phyloP scores from a whole-genome alignment of 2,797 vertebrate genomes.

The Gallinago nigripennis region DNA sequence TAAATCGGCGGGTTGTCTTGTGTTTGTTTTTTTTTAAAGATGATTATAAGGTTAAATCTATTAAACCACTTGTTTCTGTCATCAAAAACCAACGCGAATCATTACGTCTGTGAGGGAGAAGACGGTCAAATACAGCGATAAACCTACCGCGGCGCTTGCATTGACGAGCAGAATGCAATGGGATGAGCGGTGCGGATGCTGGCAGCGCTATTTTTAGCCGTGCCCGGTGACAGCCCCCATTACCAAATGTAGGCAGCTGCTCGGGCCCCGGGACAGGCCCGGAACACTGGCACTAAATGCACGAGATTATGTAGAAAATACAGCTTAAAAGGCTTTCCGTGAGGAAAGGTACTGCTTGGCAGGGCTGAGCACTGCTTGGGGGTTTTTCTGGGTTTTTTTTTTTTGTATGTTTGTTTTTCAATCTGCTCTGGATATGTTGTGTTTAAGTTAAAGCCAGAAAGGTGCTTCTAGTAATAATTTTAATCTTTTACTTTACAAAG shows the following conservation, averaged over 20 bases:
- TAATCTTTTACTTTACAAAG: neutral
- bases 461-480: neutral
- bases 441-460: neutral
- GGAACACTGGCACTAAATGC: slow-evolving; percentile 9
- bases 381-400: neutral
- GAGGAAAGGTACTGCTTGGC: neutral
- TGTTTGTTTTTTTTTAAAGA: neutral
- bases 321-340: neutral
- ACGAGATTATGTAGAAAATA: neutral
- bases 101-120: neutral
- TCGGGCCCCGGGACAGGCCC: slow-evolving; percentile 57
- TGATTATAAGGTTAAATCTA: neutral
- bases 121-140: neutral
- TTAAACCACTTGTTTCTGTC: neutral
- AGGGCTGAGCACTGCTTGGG: neutral
- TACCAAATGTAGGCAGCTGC: slow-evolving; percentile 86
- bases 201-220: slow-evolving; percentile 88
- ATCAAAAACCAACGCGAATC: rapidly evolving
- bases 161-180: slow-evolving; percentile 67
- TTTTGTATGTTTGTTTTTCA: neutral
- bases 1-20: neutral
- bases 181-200: slow-evolving; percentile 73
- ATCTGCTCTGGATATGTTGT: neutral
- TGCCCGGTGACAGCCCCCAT: slow-evolving; percentile 77
- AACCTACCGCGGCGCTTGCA: neutral